Evolutionary conservation across 1,140 invertebrate species (phyloP), one percentile per base, ranked within the genome.

Genomic region (Idris sp.): DNA sequence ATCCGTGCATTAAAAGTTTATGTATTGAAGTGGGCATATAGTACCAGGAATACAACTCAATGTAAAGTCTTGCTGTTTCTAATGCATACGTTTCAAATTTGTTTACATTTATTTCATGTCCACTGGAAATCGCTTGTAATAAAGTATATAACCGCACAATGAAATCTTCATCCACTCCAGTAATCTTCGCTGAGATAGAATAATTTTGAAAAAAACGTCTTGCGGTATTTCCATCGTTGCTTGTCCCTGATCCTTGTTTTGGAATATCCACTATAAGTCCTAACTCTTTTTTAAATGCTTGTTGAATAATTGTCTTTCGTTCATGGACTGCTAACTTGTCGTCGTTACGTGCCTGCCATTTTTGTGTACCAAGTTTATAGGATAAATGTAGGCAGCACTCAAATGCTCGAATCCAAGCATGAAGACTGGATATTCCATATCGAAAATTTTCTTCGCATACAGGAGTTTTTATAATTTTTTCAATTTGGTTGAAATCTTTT

Each of bases 211-310:
- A 83, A 62, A 81, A 83, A 35, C 78, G 74, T 10, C 82, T 73
- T 56, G 77, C 79, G 8, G 80, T 84, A 62, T 84, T 85, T 35
- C 79, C 78, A 41, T 84, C 78, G 77, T 85, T 86, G 4, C 74
- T 79, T 38, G 71, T 83, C 2, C 81, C 83, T 48, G 30, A 71
- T 15, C 68, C 72, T 38, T 16, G 72, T 59, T 81, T 83, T 49
- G 79, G 77, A 15, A 53, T 58, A 73, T 85, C 78, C 8, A 84
- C 73, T n/a, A 62, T 36, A 13, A 79, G 26, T 15, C 56, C 56
- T 10, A 72, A 69, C 56, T 74, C 4, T 13, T 19, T 8, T 38
- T 44, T 41, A 16, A 76, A 71, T 7, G 13, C 46, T 22, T 68
- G 14, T 65, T 69, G 46, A 19, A 73, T 69, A 15, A 22, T 35